A percentile compares a stretch with the other conserved stretches of the same genome.
These are phyloP conservation scores for Polyodon spathula DNA, from an alignment of 2,113 vertebrate species.

Conservation along the genomic window DNA sequence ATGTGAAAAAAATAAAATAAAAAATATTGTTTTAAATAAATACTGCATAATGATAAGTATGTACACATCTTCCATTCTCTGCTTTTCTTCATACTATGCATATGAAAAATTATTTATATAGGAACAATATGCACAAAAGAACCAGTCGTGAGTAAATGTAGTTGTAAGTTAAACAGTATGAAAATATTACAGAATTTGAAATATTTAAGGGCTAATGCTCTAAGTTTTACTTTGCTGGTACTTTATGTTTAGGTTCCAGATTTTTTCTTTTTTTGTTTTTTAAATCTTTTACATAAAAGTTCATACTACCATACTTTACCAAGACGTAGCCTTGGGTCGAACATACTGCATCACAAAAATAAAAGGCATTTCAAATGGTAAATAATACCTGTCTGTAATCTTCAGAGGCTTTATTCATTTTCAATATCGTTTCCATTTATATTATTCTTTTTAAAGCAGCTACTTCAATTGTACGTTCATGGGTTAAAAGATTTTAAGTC, in stretches of 20 bases:
- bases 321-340: slow-evolving; percentile 81
- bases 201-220: not conserved
- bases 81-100: slow-evolving; percentile 51
- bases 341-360: slow-evolving; percentile 80
- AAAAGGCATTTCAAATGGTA: slow-evolving; percentile 87
- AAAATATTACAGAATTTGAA: slow-evolving; percentile 26
- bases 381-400: slow-evolving; percentile 66
- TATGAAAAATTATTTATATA: slow-evolving; percentile 61
- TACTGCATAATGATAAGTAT: slow-evolving; percentile 68
- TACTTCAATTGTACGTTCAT: too few species aligned
- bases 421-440: slow-evolving; percentile 37
- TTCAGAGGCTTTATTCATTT: slow-evolving; percentile 67
- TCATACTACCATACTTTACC: slow-evolving; percentile 78
- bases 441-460: slow-evolving; percentile 43
- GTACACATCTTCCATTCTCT: slow-evolving; percentile 63
- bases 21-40: slow-evolving; percentile 60
- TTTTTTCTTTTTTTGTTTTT: slow-evolving; percentile 70
- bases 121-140: slow-evolving; percentile 54
- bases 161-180: too few species aligned
- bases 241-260: slow-evolving; percentile 57
- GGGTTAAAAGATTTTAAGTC: slow-evolving; percentile 45
- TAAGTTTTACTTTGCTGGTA: slow-evolving; percentile 22
- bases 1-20: slow-evolving; percentile 58
- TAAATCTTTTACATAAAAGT: slow-evolving; percentile 74
- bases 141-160: slow-evolving; percentile 30